Conservation (phyloP, 2,888 invertebrate genomes). For the Polymixis lichenea region DNA sequence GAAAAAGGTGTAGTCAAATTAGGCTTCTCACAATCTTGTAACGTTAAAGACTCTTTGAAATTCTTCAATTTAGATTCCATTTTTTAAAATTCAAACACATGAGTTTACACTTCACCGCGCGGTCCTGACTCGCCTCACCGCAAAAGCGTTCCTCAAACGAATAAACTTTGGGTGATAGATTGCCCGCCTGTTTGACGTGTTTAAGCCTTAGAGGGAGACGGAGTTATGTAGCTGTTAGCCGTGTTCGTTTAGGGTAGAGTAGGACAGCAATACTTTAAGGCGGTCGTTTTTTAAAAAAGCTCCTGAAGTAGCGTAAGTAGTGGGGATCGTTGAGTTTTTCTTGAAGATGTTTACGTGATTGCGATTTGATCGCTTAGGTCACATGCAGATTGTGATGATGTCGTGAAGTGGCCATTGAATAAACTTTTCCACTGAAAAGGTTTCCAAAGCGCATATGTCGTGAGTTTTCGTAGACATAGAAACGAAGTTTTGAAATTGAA, state of each 20-base stretch:
- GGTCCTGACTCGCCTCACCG: conserved; percentile 83
- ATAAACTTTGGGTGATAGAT: conserved; percentile 89
- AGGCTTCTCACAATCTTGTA: conserved; percentile 86
- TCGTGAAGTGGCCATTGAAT: conserved; percentile 74
- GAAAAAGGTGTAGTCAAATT: conserved; percentile 92
- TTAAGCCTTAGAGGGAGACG: conserved; percentile 86
- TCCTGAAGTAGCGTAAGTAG: conserved; percentile 88
- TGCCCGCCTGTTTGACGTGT: conserved; percentile 87
- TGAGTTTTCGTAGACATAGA: not conserved
- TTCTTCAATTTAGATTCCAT: conserved; percentile 87
- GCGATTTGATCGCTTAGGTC: conserved; percentile 87
- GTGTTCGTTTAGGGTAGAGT: conserved; percentile 63
- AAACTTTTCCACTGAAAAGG: not conserved
- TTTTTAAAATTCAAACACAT: conserved; percentile 71
- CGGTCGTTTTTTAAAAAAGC: conserved; percentile 88
- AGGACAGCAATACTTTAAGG: conserved; percentile 77
- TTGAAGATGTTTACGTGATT: conserved; percentile 90
- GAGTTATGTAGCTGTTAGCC: conserved; percentile 58
- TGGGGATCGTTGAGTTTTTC: conserved; percentile 90
- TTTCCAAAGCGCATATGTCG: not conserved
- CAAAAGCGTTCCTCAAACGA: conserved; percentile 89
- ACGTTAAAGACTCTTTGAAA: conserved; percentile 79
- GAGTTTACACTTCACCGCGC: conserved; percentile 77
- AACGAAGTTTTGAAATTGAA: not conserved
- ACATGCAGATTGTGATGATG: conserved; percentile 74